A percentile compares a stretch with the other conserved stretches of the same genome.
phyloP scores from a whole-genome alignment of 2,888 invertebrate species.

The Erebia epiphron region DNA sequence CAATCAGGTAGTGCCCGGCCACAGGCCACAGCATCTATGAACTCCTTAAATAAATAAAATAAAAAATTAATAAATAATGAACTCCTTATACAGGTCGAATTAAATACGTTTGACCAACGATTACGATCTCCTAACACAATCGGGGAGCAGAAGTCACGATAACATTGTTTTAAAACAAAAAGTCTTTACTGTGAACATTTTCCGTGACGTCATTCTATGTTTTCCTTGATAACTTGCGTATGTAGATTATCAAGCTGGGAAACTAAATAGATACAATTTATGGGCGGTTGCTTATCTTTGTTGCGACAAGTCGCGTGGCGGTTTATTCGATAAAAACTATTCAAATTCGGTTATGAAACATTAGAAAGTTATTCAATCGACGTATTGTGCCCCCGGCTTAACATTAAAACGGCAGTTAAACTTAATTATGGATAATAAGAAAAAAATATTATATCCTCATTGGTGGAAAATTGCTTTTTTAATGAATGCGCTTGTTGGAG shows the following conservation, averaged over 20 bases:
- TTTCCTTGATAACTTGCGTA: slow-evolving; percentile 58
- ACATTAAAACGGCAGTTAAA: slow-evolving; percentile 36
- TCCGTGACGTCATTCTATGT: slow-evolving; percentile 62
- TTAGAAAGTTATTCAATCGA: slow-evolving; percentile 55
- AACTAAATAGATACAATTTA: slow-evolving; percentile 72
- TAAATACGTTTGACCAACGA: no score
- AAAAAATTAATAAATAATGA: no score
- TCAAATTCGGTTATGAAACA: slow-evolving; percentile 63
- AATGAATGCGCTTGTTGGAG: not conserved
- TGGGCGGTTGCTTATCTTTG: slow-evolving; percentile 65
- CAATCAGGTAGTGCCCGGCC: no score
- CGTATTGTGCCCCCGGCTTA: slow-evolving; percentile 27
- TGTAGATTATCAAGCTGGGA: slow-evolving; percentile 64
- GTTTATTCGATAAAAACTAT: slow-evolving; percentile 57
- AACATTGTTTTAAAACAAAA: not conserved
- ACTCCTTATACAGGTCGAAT: no score
- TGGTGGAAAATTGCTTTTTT: slow-evolving; percentile 30
- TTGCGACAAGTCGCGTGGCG: slow-evolving; percentile 67
- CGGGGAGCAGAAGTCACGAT: no score
- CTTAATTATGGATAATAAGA: slow-evolving; percentile 35
- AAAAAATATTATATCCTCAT: slow-evolving; percentile 27
- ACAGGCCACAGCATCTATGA: no score
- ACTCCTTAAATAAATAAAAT: no score
- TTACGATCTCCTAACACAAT: no score
- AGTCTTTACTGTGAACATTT: not conserved